These are phyloP conservation scores for Cyphomyrus discorhynchus DNA, from an alignment of 2,113 vertebrate genomes.

Conservation along the genomic window DNA sequence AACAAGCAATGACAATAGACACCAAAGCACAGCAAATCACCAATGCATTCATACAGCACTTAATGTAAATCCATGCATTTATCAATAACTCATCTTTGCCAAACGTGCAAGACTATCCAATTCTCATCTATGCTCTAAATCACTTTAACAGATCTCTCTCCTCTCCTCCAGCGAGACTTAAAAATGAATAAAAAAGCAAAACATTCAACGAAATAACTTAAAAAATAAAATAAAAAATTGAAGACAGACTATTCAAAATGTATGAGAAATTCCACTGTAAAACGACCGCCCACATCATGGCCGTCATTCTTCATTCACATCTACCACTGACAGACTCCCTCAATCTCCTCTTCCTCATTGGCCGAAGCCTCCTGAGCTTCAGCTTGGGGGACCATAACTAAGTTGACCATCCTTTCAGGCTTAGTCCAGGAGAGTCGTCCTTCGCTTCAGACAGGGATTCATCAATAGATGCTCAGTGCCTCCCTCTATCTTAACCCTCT, in stretches of 20 bases:
- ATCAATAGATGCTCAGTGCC: neutral
- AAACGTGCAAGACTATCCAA: neutral
- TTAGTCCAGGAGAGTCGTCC: neutral
- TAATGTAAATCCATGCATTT: neutral
- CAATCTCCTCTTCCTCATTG: neutral
- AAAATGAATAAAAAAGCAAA: neutral
- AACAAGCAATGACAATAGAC: neutral
- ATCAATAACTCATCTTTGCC: neutral
- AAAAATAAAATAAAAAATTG: neutral
- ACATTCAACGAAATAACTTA: neutral
- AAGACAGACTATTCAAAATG: neutral
- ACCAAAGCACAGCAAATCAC: neutral
- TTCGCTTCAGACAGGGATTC: neutral
- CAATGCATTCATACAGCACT: neutral
- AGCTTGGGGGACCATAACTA: neutral
- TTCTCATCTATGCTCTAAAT: neutral
- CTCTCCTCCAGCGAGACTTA: neutral
- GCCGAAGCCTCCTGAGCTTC: neutral
- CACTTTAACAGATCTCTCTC: neutral
- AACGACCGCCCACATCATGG: neutral
- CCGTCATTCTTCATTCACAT: neutral
- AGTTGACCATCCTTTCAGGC: neutral
- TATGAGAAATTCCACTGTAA: neutral
- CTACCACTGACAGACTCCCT: neutral
- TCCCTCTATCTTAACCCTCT: neutral